Evolutionary conservation across 1,140 invertebrate species (phyloP).

Genomic region (Hypsibius dujardini): DNA sequence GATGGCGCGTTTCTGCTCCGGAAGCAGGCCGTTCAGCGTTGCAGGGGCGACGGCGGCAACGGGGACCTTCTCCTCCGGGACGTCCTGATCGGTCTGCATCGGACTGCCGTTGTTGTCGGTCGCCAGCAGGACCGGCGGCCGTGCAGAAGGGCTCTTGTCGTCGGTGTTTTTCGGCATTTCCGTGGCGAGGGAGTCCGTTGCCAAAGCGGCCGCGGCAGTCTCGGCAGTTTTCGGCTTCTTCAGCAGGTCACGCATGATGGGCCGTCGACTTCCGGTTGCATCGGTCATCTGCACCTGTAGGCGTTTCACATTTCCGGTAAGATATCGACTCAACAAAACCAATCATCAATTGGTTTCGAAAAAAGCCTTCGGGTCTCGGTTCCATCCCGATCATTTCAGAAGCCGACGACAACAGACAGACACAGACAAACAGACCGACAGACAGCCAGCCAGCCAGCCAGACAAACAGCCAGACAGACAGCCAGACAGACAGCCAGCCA

Average conservation of each 20-base stretch:
- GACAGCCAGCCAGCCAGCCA: no score
- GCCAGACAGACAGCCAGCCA: no score
- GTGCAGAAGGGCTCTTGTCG: slow-evolving; percentile 10
- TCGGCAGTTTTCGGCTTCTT: slow-evolving; percentile 29
- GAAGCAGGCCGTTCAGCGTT: not conserved
- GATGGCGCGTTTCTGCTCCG: slow-evolving; percentile 14
- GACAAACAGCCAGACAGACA: no score
- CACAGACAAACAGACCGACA: no score
- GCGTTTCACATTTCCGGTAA: not conserved
- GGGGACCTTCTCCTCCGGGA: slow-evolving; percentile 8
- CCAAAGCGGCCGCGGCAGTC: slow-evolving; percentile 21
- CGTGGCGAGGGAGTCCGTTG: slow-evolving; percentile 25
- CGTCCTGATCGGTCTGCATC: slow-evolving; percentile 16
- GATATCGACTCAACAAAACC: no score
- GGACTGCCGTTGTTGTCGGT: not conserved
- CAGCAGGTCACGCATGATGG: slow-evolving; percentile 54
- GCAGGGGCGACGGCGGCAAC: not conserved
- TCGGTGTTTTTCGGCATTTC: slow-evolving; percentile 18
- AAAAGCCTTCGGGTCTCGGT: no score
- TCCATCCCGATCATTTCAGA: no score
- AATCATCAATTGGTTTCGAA: no score
- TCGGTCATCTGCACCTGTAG: slow-evolving; percentile 41
- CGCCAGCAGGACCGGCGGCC: not conserved
- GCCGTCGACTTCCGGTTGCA: slow-evolving; percentile 60
- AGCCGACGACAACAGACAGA: no score